Evolutionary conservation across 2,888 invertebrate genomes (phyloP).

Genomic region (Busseola fusca): DNA sequence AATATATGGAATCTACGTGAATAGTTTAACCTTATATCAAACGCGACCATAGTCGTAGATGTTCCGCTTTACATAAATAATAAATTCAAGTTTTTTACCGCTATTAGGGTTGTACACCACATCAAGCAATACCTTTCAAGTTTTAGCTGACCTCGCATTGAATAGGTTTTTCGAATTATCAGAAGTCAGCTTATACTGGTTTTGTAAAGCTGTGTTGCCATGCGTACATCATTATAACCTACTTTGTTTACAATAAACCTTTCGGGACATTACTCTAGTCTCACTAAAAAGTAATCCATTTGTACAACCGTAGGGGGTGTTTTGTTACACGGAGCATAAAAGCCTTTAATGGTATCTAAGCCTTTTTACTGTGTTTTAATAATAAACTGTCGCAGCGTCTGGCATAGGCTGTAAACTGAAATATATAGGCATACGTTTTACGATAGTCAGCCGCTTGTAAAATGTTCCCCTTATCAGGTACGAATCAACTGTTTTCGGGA

Average conservation of each 20-base stretch:
- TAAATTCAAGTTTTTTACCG: constrained; percentile 14
- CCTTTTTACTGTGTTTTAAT: constrained; percentile 63
- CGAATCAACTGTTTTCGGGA: constrained; percentile 24
- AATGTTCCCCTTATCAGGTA: constrained; percentile 34
- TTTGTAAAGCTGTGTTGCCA: too few species aligned
- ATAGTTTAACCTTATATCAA: too few species aligned
- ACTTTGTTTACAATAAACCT: constrained; percentile 17
- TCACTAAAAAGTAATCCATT: constrained; percentile 57
- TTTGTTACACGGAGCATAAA: constrained; percentile 58
- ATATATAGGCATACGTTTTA: constrained; percentile 48
- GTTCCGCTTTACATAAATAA: constrained; percentile 26
- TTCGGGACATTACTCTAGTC: constrained; percentile 24
- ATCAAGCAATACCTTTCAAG: too few species aligned
- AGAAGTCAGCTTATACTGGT: too few species aligned
- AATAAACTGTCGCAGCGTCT: constrained; percentile 58
- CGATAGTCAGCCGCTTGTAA: constrained; percentile 29
- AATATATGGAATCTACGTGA: too few species aligned
- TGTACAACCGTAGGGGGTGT: constrained; percentile 54
- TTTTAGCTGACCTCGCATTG: too few species aligned
- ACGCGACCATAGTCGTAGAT: neutral
- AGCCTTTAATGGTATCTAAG: constrained; percentile 59
- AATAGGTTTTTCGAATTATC: too few species aligned
- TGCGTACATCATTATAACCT: constrained; percentile 16
- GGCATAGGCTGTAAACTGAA: constrained; percentile 38
- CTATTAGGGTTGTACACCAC: neutral